Conservation (phyloP, 2,797 vertebrate species). For the Chelon labrosus region DNA sequence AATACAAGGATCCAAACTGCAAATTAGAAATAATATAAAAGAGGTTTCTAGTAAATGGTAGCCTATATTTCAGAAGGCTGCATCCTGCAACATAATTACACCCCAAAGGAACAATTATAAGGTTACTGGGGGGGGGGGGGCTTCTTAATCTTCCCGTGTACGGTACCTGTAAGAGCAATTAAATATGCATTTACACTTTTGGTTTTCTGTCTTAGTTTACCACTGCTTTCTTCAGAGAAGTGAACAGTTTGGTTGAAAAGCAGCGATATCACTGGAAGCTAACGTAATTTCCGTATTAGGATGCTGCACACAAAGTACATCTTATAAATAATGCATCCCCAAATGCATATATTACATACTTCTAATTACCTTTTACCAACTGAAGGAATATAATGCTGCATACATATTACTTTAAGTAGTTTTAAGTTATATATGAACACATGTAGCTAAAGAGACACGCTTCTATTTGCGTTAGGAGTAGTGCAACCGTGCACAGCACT, state of each 20-base stretch:
- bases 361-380: background rate
- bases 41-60: background rate
- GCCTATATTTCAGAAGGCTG: conserved; percentile 11
- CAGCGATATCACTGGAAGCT: background rate
- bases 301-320: background rate
- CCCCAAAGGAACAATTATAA: conserved; percentile 54
- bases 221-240: background rate
- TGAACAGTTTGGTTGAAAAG: background rate
- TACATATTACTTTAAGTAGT: too few relatives aligned
- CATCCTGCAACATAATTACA: conserved; percentile 63
- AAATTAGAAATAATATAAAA: conserved; percentile 40
- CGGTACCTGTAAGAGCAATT: conserved; percentile 38
- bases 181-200: conserved; percentile 22
- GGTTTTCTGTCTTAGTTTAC: background rate
- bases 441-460: background rate
- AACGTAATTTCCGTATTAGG: background rate
- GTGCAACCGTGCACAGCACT: background rate
- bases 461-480: background rate
- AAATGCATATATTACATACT: background rate
- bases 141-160: conserved; percentile 36
- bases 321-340: background rate
- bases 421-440: background rate
- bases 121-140: conserved; percentile 16
- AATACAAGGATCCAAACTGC: conserved; percentile 24
- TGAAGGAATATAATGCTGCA: background rate